Evolutionary conservation across 2,888 invertebrate species (phyloP).

Genomic region (Hyalella azteca): DNA sequence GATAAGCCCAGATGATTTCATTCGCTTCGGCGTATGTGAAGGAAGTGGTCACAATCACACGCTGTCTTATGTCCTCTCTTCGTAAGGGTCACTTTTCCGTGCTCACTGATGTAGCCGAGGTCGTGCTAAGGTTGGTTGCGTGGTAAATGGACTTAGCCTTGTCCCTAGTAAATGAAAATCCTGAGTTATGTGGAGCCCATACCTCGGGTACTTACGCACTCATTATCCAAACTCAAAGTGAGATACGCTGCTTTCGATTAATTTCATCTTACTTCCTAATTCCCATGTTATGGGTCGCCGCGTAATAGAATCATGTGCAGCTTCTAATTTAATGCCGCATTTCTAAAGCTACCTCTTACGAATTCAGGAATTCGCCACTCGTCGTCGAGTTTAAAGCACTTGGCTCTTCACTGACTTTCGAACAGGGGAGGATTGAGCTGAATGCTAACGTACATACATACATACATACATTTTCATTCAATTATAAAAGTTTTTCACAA

Average conservation of each 20-base stretch:
- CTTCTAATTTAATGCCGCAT: not conserved
- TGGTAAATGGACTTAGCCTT: conserved; percentile 26
- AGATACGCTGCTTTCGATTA: not conserved
- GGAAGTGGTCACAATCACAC: not conserved
- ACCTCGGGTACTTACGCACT: not conserved
- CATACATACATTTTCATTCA: too few species aligned
- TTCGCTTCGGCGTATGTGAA: not conserved
- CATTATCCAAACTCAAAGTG: conserved; percentile 18
- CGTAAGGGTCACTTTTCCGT: conserved; percentile 22
- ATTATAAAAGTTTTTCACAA: too few species aligned
- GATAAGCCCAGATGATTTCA: not conserved
- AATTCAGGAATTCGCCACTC: not conserved
- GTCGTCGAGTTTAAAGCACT: too few species aligned
- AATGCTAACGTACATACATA: too few species aligned
- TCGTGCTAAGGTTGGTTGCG: conserved; percentile 5
- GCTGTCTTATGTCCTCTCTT: not conserved
- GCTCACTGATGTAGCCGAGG: not conserved
- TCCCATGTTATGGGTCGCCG: not conserved
- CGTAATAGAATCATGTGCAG: not conserved
- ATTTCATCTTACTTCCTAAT: not conserved
- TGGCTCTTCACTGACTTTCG: too few species aligned
- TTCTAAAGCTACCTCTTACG: not conserved
- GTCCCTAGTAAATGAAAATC: conserved; percentile 32
- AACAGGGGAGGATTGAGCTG: too few species aligned
- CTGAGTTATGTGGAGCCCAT: conserved; percentile 12